A percentile compares a stretch with the other conserved stretches of the same genome.
These are phyloP conservation scores for Timema cristinae DNA, from an alignment of 2,888 invertebrate species.

Conservation along the genomic window DNA sequence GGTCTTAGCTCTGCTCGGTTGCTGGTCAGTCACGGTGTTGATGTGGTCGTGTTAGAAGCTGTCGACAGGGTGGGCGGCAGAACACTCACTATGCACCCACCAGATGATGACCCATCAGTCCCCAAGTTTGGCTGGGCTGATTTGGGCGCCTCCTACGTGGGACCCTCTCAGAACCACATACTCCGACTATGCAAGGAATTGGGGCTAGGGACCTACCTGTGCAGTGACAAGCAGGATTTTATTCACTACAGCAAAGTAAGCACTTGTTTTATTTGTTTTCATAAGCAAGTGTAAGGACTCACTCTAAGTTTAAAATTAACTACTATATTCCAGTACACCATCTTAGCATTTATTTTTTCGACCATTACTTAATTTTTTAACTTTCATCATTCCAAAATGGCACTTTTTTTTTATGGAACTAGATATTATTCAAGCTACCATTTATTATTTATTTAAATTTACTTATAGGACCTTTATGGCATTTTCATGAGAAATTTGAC, in stretches of 20 bases:
- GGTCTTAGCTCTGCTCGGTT: slow-evolving; percentile 42
- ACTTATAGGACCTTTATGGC: no score
- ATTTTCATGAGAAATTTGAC: no score
- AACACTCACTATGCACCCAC: slow-evolving; percentile 38
- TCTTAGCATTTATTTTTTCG: no score
- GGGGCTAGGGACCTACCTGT: slow-evolving; percentile 40
- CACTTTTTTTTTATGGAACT: no score
- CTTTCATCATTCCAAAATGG: no score
- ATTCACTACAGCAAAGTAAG: slow-evolving; percentile 31
- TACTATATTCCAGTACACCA: no score
- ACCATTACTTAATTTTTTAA: no score
- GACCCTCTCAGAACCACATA: slow-evolving; percentile 43
- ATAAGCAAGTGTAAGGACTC: no score
- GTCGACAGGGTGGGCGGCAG: slow-evolving; percentile 47
- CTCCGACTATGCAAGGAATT: slow-evolving; percentile 42
- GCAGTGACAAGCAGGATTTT: slow-evolving; percentile 30
- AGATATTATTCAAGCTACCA: no score
- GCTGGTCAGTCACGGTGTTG: slow-evolving; percentile 39
- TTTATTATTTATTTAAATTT: no score
- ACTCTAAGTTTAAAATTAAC: no score
- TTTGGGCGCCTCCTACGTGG: slow-evolving; percentile 46
- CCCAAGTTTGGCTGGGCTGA: slow-evolving; percentile 37
- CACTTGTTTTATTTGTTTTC: not conserved
- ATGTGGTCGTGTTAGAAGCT: slow-evolving; percentile 43
- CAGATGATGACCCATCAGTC: slow-evolving; percentile 17